Conservation (phyloP, 2,888 invertebrate species). For the Morinoia aosen region DNA sequence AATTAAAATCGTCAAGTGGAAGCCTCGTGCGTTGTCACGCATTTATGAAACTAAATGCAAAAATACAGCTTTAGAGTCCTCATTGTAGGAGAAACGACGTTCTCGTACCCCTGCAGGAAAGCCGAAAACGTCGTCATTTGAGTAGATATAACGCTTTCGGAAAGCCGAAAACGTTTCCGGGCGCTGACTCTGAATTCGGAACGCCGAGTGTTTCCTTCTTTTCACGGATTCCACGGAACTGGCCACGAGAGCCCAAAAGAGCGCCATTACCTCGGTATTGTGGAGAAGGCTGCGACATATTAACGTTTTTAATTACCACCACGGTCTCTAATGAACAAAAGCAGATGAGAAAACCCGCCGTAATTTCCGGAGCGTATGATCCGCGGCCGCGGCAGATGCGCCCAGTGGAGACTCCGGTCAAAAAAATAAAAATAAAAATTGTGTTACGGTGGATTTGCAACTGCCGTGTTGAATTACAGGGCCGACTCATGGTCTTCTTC, state of each 20-base stretch:
- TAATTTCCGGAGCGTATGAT: neutral
- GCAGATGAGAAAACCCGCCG: slow-evolving; percentile 26
- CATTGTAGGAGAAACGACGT: too few species aligned
- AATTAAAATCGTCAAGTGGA: too few species aligned
- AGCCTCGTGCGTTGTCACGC: too few species aligned
- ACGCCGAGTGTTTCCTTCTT: neutral
- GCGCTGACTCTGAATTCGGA: neutral
- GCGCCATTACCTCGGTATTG: slow-evolving; percentile 12
- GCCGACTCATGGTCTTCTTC: neutral
- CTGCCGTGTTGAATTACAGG: neutral
- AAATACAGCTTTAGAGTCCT: too few species aligned
- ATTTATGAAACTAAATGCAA: too few species aligned
- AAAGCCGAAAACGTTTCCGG: neutral
- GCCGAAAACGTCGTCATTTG: neutral
- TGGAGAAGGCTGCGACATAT: slow-evolving; percentile 38
- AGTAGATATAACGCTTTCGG: neutral
- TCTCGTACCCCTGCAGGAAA: too few species aligned
- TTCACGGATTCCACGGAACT: neutral
- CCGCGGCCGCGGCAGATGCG: slow-evolving; percentile 19
- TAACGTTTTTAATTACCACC: slow-evolving; percentile 25
- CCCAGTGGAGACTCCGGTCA: neutral
- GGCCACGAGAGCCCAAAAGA: neutral
- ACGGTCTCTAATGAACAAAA: slow-evolving; percentile 37
- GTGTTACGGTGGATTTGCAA: neutral
- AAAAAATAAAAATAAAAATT: too few species aligned